These are phyloP conservation scores for Cephus spinipes DNA, from an alignment of 2,888 invertebrate species.

Conservation along the genomic window DNA sequence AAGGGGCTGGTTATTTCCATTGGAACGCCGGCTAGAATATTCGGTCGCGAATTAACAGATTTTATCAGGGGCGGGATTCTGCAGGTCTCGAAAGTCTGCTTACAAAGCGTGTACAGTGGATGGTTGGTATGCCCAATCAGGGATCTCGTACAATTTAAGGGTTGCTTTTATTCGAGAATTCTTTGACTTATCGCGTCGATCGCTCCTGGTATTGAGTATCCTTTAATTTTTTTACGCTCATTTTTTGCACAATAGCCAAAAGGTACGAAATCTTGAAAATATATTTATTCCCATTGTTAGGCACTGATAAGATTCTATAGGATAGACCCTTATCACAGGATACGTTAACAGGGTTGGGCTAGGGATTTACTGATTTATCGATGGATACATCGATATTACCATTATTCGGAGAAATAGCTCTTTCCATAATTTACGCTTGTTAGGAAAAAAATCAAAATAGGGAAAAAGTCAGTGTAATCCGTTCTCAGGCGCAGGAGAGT, in stretches of 20 bases:
- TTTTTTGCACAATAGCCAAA: background rate
- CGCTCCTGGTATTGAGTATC: conserved; percentile 12
- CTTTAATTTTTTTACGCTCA: background rate
- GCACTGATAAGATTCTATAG: background rate
- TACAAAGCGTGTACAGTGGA: background rate
- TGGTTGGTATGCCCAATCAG: conserved; percentile 37
- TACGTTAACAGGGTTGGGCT: background rate
- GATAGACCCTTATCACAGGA: background rate
- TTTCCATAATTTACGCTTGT: background rate
- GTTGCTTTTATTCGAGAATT: background rate
- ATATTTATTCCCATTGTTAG: background rate
- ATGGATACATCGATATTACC: background rate
- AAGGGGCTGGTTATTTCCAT: background rate
- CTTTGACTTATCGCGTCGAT: conserved; percentile 39
- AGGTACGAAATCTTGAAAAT: background rate
- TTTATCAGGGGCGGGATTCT: background rate
- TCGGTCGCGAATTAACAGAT: background rate
- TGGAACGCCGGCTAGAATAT: conserved; percentile 1
- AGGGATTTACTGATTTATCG: background rate
- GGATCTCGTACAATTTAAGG: conserved; percentile 29
- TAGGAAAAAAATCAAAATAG: background rate
- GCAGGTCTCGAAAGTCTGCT: background rate
- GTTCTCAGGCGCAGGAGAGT: background rate
- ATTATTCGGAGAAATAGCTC: background rate
- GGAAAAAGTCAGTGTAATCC: background rate